These are phyloP conservation scores for Diabrotica balteata DNA, from an alignment of 2,888 invertebrate genomes.

Conservation along the genomic window DNA sequence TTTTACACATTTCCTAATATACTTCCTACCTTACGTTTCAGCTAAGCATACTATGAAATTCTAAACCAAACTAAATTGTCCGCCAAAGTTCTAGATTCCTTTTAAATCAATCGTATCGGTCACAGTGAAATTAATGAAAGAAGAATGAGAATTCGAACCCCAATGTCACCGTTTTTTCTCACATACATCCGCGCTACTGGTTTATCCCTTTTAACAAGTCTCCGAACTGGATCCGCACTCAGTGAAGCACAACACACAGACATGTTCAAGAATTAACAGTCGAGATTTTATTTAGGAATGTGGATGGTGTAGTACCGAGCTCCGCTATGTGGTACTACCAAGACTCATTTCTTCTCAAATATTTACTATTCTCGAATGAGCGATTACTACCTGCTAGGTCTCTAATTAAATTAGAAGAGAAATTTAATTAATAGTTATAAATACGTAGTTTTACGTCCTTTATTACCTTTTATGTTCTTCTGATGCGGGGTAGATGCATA, in stretches of 20 bases:
- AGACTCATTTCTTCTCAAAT: conserved; percentile 10
- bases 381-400: too few species aligned
- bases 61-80: too few species aligned
- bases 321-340: conserved; percentile 10
- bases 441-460: too few species aligned
- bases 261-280: conserved; percentile 55
- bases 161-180: conserved; percentile 17
- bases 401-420: too few species aligned
- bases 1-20: too few species aligned
- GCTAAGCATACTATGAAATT: too few species aligned
- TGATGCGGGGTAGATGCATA: too few species aligned
- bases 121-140: conserved; percentile 1
- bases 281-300: conserved; percentile 55
- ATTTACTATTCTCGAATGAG: conserved; percentile 4
- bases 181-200: conserved; percentile 32
- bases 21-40: too few species aligned
- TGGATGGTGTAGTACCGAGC: conserved; percentile 40
- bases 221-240: conserved; percentile 55
- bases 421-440: too few species aligned
- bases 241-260: conserved; percentile 53
- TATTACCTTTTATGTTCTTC: too few species aligned
- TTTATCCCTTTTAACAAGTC: conserved; percentile 45
- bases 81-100: too few species aligned
- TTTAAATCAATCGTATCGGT: not conserved
- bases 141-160: conserved; percentile 20